Conservation (phyloP, 1,140 invertebrate species). For the Drosophila fuyamai region DNA sequence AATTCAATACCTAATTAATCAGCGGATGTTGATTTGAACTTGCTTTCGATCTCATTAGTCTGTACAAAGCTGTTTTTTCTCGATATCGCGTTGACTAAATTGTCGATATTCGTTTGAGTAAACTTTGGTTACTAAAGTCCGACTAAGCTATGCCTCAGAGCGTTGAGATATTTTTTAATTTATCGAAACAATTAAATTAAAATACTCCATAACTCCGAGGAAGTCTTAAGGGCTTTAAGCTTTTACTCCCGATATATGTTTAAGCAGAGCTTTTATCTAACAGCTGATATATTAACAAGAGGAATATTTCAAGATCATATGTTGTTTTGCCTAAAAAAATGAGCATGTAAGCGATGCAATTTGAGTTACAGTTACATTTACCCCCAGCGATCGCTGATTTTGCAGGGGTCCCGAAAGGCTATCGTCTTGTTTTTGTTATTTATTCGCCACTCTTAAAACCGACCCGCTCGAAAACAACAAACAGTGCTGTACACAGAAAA, state of each 20-base stretch:
- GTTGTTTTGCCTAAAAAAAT: not conserved
- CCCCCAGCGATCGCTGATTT: constrained; percentile 39
- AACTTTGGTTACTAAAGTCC: too few species aligned
- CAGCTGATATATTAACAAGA: not conserved
- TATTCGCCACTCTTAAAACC: constrained; percentile 21
- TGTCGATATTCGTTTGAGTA: not conserved
- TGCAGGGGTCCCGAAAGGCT: constrained; percentile 35
- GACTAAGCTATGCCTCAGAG: too few species aligned
- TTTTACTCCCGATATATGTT: not conserved
- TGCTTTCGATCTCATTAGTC: not conserved
- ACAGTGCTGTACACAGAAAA: not conserved
- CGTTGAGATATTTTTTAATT: too few species aligned
- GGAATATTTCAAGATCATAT: constrained; percentile 12
- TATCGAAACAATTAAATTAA: too few species aligned
- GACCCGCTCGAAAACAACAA: constrained; percentile 24
- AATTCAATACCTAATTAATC: constrained; percentile 18
- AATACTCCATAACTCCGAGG: not conserved
- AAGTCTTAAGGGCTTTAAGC: not conserved
- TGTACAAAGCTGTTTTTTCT: not conserved
- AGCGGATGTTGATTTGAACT: not conserved
- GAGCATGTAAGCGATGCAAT: constrained; percentile 16
- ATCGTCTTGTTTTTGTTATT: constrained; percentile 54
- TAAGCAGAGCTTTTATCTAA: not conserved
- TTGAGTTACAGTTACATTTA: constrained; percentile 33
- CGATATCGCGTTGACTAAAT: not conserved